Evolutionary conservation across 2,797 vertebrate genomes (phyloP).

Genomic region (Astyanax mexicanus): DNA sequence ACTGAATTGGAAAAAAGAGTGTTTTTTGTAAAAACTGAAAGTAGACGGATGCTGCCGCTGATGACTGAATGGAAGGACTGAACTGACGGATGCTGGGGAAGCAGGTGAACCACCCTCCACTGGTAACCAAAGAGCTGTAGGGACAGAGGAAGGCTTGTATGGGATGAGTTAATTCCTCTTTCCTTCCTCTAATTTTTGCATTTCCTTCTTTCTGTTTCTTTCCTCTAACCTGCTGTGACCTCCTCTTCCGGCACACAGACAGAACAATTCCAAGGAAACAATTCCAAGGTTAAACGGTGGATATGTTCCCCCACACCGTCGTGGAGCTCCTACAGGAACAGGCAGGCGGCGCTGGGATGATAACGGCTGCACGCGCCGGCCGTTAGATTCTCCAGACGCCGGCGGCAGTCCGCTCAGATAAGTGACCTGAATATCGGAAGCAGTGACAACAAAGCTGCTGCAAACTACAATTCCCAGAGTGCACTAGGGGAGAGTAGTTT

Average conservation of each 20-base stretch:
- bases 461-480: slow-evolving; percentile 55
- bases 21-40: too few species aligned
- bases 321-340: neutral
- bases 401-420: neutral
- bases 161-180: slow-evolving; percentile 40
- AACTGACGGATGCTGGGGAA: neutral
- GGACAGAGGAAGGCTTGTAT: slow-evolving; percentile 30
- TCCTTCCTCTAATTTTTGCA: slow-evolving; percentile 42
- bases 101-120: slow-evolving; percentile 20
- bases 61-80: slow-evolving; percentile 33
- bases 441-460: neutral
- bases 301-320: neutral
- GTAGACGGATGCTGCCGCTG: slow-evolving; percentile 16
- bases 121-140: slow-evolving; percentile 54
- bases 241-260: neutral
- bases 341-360: neutral
- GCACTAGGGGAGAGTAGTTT: neutral
- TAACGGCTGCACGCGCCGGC: neutral
- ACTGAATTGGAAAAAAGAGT: too few species aligned
- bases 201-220: slow-evolving; percentile 33
- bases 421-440: slow-evolving; percentile 40
- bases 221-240: slow-evolving; percentile 20
- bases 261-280: neutral
- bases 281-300: slow-evolving; percentile 37
- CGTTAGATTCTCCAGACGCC: neutral